Percentiles rank a stretch among this genome's conserved stretches.
phyloP scores from a whole-genome alignment of 2,113 vertebrate genomes.

The Coptodon bakossiorum region DNA sequence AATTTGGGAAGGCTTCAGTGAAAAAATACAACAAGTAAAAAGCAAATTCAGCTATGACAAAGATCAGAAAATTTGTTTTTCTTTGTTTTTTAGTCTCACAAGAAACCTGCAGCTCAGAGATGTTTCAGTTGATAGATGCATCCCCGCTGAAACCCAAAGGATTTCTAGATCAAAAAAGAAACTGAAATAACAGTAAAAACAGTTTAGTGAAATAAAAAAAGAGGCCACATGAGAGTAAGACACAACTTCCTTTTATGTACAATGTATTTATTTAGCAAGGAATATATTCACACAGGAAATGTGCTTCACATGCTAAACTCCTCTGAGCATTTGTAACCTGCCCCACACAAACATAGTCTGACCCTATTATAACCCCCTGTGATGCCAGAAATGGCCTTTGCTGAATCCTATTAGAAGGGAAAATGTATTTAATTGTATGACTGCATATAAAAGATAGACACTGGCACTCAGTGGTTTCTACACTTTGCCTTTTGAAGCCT shows the following conservation, averaged over 20 bases:
- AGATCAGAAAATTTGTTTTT: neutral
- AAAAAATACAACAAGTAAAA: neutral
- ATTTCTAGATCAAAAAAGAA: neutral
- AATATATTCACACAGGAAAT: neutral
- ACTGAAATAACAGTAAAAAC: neutral
- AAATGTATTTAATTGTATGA: neutral
- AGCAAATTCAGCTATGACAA: neutral
- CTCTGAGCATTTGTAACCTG: neutral
- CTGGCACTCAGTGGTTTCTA: neutral
- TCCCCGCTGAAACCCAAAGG: neutral
- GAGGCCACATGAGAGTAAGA: neutral
- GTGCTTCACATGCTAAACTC: neutral
- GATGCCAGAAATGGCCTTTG: neutral
- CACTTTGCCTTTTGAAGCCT: neutral
- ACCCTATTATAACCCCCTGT: neutral
- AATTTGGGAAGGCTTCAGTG: fast-evolving
- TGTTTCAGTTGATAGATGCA: neutral
- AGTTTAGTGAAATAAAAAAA: neutral
- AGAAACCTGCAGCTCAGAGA: neutral
- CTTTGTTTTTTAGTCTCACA: neutral
- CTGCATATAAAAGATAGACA: neutral
- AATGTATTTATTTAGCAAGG: neutral
- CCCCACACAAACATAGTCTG: neutral
- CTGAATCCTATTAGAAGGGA: neutral
- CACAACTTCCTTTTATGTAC: neutral